Conservation (phyloP, 2,888 invertebrate species). For the Watsonalla cultraria region DNA sequence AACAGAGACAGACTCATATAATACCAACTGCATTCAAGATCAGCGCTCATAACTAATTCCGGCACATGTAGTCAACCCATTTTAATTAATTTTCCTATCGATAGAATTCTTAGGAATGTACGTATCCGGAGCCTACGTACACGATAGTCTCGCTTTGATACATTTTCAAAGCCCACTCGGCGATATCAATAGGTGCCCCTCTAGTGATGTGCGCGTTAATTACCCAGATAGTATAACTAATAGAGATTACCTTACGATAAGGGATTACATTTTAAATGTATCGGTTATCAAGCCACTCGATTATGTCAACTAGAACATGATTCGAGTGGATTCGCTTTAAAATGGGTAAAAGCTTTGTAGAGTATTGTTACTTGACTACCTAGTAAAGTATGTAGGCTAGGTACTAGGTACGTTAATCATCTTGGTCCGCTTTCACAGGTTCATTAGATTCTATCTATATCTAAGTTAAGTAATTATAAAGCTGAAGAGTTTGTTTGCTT, state of each 20-base stretch:
- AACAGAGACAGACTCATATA: too few species aligned
- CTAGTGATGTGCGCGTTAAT: not conserved
- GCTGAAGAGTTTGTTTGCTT: too few species aligned
- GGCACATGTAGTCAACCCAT: too few species aligned
- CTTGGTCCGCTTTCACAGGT: too few species aligned
- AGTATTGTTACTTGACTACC: too few species aligned
- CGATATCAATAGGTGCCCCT: slow-evolving; percentile 13
- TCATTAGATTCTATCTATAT: too few species aligned
- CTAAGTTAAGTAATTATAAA: too few species aligned
- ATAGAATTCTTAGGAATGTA: slow-evolving; percentile 17
- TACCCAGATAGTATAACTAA: slow-evolving; percentile 1
- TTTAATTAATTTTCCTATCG: not conserved
- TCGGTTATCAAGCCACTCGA: slow-evolving; percentile 14
- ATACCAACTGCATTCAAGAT: too few species aligned
- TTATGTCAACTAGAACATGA: slow-evolving; percentile 4
- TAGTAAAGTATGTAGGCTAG: too few species aligned
- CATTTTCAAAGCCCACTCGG: slow-evolving; percentile 34
- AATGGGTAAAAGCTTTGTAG: not conserved
- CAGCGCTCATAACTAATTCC: too few species aligned
- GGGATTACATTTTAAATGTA: slow-evolving; percentile 22
- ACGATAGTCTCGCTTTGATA: slow-evolving; percentile 44
- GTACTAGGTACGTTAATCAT: too few species aligned
- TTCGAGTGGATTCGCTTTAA: slow-evolving; percentile 2
- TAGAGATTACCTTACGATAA: slow-evolving; percentile 15
- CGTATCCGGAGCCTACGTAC: slow-evolving; percentile 6